Percentiles rank a stretch among this genome's conserved stretches.
phyloP scores from a whole-genome alignment of 1,140 invertebrate genomes.

The Steinernema feltiae region DNA sequence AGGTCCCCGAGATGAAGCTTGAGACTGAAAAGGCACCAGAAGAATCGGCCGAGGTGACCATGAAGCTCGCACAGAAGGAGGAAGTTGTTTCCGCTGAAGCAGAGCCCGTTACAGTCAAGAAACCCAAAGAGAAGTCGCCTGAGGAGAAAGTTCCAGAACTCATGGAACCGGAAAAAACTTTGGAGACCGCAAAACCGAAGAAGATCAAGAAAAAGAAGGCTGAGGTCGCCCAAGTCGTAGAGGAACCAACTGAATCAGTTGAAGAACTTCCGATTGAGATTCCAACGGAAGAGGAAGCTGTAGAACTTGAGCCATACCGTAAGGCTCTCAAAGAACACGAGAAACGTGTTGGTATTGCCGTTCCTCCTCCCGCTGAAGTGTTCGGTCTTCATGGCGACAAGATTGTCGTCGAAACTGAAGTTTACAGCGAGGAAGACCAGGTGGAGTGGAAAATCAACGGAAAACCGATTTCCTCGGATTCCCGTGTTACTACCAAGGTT shows the following conservation, averaged over 20 bases:
- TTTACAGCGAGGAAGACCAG: constrained; percentile 18
- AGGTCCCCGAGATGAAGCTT: not conserved
- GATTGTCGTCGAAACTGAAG: not conserved
- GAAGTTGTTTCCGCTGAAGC: not conserved
- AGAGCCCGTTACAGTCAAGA: not conserved
- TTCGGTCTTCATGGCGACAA: constrained; percentile 8
- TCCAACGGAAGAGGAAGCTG: not conserved
- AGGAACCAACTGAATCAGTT: not conserved
- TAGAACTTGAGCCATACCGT: not conserved
- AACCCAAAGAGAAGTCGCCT: not conserved
- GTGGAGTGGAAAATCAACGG: constrained; percentile 39
- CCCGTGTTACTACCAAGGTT: constrained; percentile 28
- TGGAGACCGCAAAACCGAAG: too few species aligned
- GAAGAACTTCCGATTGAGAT: not conserved
- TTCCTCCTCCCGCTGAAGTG: not conserved
- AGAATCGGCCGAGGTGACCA: not conserved
- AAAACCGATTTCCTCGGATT: constrained; percentile 33
- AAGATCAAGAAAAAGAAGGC: constrained; percentile 10
- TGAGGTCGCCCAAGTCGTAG: not conserved
- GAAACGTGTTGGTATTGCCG: not conserved
- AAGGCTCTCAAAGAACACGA: not conserved
- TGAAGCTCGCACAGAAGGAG: not conserved
- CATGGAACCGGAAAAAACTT: too few species aligned
- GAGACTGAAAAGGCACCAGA: not conserved
- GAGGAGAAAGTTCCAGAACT: constrained; percentile 7